Conservation (phyloP, 2,113 vertebrate species). For the Nymphicus hollandicus region DNA sequence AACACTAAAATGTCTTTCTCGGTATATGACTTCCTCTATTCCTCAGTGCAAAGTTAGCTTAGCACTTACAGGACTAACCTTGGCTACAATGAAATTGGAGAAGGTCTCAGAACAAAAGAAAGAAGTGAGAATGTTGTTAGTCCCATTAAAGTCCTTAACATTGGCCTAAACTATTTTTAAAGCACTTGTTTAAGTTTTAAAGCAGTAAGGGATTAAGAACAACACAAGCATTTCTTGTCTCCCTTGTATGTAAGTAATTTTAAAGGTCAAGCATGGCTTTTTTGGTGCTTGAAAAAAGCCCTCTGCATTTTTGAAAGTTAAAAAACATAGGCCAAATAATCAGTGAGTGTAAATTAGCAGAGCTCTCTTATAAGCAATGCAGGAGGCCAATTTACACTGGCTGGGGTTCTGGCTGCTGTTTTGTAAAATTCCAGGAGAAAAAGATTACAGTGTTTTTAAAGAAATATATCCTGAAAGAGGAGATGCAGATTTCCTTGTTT, state of each 20-base stretch:
- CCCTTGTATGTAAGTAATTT: not conserved
- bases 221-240: constrained; percentile 8
- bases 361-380: not conserved
- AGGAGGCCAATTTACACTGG: not conserved
- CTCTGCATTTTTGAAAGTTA: not conserved
- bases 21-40: not conserved
- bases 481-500: constrained; percentile 5
- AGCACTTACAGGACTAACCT: not conserved
- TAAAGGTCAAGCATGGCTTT: constrained; percentile 26
- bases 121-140: not conserved
- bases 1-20: not conserved
- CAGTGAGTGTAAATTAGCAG: not conserved
- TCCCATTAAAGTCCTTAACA: not conserved
- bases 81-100: not conserved
- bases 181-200: constrained; percentile 56
- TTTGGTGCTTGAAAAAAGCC: not conserved
- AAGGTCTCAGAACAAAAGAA: not conserved
- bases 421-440: constrained; percentile 6
- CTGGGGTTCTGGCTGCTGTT: not conserved
- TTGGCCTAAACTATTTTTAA: constrained; percentile 46
- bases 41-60: not conserved
- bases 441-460: not conserved
- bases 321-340: not conserved
- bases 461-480: constrained; percentile 6
- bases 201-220: constrained; percentile 42